Evolutionary conservation across 1,140 invertebrate species (phyloP), one percentile per base, ranked within the genome.

Genomic region (Sipha flava): DNA sequence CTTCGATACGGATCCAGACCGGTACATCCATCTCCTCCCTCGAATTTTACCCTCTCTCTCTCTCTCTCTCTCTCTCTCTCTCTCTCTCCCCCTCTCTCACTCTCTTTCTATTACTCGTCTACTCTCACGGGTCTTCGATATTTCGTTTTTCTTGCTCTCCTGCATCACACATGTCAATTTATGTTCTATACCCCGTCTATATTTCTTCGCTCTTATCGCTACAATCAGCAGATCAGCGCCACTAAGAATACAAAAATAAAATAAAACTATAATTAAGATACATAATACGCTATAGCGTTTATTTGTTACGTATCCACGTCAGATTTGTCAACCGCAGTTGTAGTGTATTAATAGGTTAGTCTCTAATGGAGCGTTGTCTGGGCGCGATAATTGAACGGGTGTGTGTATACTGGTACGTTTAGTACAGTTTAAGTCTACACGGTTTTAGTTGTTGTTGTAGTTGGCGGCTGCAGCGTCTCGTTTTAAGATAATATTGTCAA

Each of bases 331-430:
- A 43, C 34, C 12, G 16, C 31, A 3, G 9, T 3, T 10, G 37
- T 40, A 0, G 2, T 40, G 12, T 43, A 43, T 23, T 12, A 43
- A 40, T 40, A 40, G 5, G n/a, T n/a, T 23, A 9, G 4, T 0
- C 21, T 66, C 62, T 66, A 66, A 66, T 66, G 34, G 62, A 66
- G n/a, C 62, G 62, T 66, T 66, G 37, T 66, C 62, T 66, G 62
- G n/a, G 10, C 37, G 62, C 21, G 62, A 66, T 66, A 23, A 66
- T 66, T n/a, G 59, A 3, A 18, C n/a, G n/a, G n/a, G n/a, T n/a
- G n/a, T n/a, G n/a, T n/a, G n/a, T n/a, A n/a, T n/a, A n/a, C n/a
- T n/a, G n/a, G n/a, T n/a, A n/a, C n/a, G n/a, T n/a, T n/a, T n/a
- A n/a, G n/a, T n/a, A n/a, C n/a, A n/a, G n/a, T n/a, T n/a, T n/a